Base-by-base conservation (phyloP, 2,113 vertebrate genomes). In the Beaufortia kweichowensis region DNA sequence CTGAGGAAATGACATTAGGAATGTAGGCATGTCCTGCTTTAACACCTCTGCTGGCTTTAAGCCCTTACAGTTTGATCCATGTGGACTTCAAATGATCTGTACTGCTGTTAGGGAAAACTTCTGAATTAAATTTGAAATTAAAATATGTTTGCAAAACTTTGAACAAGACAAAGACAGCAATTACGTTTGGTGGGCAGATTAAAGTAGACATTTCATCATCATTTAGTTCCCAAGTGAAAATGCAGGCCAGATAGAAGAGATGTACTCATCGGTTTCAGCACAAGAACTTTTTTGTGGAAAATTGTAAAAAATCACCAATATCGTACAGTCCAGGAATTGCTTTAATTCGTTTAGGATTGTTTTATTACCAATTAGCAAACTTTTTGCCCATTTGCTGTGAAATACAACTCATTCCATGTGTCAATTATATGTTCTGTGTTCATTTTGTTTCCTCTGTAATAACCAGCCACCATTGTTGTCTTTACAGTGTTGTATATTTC, bases 401-500 rank as follows among this genome's bases (percentile, higher is more conserved):
- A 53, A 53, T 53, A 29, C 48, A 4, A 12, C 55, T 77, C 69
- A 63, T 48, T 82, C 28, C 39, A 71, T 53, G 80, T 75, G 19
- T 70, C 21, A 23, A 29, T 3, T 62, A 19, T 60, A 29, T 64
- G 39, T 61, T 77, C 12, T 79, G 29, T 56, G 67, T 68, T n/a
- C 39, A 14, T 71, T 6, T 69, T 39, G 33, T 50, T 63, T 53
- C 53, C 28, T 41, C 28, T 62, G 64, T 81, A 81, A 63, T 81
- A 84, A 74, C 68, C 46, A 56, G 23, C 75, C 68, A 76, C 29
- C 67, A 57, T 78, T 74, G n/a, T 17, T 78, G 66, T 78, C 31
- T 68, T 74, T 70, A 12, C 53, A 83, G 53, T 76, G 77, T 78
- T 82, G 31, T 83, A 62, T 77, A 73, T 78, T 77, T 63, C 79